Conservation (phyloP, 2,888 invertebrate species). For the Leptopilina myrica region DNA sequence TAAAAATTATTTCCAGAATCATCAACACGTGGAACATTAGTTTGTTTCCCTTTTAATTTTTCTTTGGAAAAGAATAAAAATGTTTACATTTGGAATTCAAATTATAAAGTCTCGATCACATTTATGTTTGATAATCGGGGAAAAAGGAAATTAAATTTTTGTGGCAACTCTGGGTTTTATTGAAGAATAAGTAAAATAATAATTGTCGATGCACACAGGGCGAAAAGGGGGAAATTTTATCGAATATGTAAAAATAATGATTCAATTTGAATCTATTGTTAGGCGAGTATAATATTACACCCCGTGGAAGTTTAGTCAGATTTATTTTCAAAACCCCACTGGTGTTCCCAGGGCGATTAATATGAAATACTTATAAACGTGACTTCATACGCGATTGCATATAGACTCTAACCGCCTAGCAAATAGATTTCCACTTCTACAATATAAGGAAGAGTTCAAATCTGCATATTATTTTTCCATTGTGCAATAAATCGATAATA, state of each 20-base stretch:
- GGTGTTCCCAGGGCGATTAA: constrained; percentile 10
- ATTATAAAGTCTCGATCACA: no score
- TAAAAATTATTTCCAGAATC: background rate
- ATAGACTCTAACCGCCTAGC: background rate
- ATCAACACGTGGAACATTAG: no score
- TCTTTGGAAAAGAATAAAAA: no score
- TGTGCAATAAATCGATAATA: background rate
- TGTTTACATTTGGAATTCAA: no score
- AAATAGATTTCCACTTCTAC: background rate
- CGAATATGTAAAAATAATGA: background rate
- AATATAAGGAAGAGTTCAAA: background rate
- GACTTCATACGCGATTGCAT: constrained; percentile 50
- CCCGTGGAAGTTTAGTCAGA: constrained; percentile 48
- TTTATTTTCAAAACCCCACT: constrained; percentile 57
- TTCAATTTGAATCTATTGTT: background rate
- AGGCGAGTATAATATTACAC: background rate
- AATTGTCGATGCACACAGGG: no score
- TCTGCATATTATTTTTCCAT: constrained; percentile 22
- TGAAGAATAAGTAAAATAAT: no score
- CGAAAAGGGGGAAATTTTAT: no score
- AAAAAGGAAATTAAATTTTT: no score
- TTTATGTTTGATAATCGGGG: no score
- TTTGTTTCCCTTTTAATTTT: no score
- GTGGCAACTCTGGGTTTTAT: no score
- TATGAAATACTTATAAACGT: constrained; percentile 50